Conservation (phyloP, 2,888 invertebrate species). For the Troides aeacus region DNA sequence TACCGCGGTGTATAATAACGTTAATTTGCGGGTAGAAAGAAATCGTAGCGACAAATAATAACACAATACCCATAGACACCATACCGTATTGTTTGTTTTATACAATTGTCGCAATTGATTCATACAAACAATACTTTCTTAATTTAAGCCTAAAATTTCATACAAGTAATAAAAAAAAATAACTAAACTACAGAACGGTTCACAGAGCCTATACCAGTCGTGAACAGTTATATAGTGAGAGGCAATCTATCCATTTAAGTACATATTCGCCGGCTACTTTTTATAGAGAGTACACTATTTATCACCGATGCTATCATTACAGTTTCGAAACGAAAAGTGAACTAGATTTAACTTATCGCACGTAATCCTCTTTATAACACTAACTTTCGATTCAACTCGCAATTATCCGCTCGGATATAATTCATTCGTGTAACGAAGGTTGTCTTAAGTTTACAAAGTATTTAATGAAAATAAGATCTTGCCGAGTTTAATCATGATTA, state of each 20-base stretch:
- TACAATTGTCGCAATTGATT: not conserved
- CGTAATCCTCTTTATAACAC: constrained; percentile 49
- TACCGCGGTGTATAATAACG: constrained; percentile 46
- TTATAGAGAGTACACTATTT: constrained; percentile 51
- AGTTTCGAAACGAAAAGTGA: constrained; percentile 61
- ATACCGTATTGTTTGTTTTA: constrained; percentile 6
- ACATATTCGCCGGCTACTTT: constrained; percentile 51
- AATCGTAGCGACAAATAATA: constrained; percentile 31
- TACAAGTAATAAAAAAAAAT: constrained; percentile 1
- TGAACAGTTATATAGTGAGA: constrained; percentile 56
- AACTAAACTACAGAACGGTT: constrained; percentile 41
- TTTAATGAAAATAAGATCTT: constrained; percentile 5
- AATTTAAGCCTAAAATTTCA: not conserved
- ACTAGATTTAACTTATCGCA: constrained; percentile 44
- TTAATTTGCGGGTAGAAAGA: constrained; percentile 49
- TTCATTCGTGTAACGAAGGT: constrained; percentile 24
- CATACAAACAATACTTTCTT: no score
- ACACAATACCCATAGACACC: constrained; percentile 17
- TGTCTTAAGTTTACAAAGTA: constrained; percentile 5
- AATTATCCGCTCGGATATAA: constrained; percentile 32
- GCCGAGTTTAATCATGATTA: constrained; percentile 1
- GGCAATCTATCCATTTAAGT: constrained; percentile 54
- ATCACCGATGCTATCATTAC: constrained; percentile 55
- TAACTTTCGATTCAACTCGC: constrained; percentile 56
- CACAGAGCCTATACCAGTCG: constrained; percentile 36